Percentiles rank a stretch among this genome's conserved stretches.
phyloP scores from a whole-genome alignment of 1,140 invertebrate species.

The Drosophila kurseongensis region DNA sequence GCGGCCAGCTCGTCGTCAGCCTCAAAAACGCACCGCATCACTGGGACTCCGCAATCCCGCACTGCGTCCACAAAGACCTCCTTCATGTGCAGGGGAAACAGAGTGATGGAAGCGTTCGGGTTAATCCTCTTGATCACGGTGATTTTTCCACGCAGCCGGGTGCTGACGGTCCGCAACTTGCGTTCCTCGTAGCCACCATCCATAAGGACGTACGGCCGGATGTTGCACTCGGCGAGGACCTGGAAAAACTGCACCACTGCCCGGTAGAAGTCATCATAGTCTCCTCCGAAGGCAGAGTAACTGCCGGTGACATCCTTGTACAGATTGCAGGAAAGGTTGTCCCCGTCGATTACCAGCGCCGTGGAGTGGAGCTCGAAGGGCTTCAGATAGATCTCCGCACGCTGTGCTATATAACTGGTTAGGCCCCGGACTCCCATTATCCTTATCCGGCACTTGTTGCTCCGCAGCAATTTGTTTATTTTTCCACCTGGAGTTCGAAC shows the following conservation, averaged over 20 bases:
- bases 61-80: conserved; percentile 90
- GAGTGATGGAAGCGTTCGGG: conserved; percentile 85
- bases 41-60: conserved; percentile 87
- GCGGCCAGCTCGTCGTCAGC: conserved; percentile 94
- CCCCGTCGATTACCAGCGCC: conserved; percentile 92
- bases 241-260: conserved; percentile 89
- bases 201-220: conserved; percentile 90
- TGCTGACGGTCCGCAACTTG: conserved; percentile 90
- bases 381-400: conserved; percentile 88
- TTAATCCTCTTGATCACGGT: conserved; percentile 85
- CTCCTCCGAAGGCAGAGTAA: conserved; percentile 92
- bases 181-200: conserved; percentile 92
- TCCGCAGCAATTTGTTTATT: conserved; percentile 35
- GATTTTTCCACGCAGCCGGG: conserved; percentile 88
- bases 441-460: conserved; percentile 4
- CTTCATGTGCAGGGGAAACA: conserved; percentile 89
- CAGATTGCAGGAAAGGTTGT: conserved; percentile 90
- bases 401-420: conserved; percentile 90
- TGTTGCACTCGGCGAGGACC: conserved; percentile 89
- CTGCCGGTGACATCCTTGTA: conserved; percentile 88
- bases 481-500: conserved; percentile 14
- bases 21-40: conserved; percentile 92
- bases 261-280: conserved; percentile 91
- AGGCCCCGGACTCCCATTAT: conserved; percentile 93
- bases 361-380: conserved; percentile 88